Base-by-base conservation (phyloP, 2,113 vertebrate genomes). In the Aplodontia rufa region DNA sequence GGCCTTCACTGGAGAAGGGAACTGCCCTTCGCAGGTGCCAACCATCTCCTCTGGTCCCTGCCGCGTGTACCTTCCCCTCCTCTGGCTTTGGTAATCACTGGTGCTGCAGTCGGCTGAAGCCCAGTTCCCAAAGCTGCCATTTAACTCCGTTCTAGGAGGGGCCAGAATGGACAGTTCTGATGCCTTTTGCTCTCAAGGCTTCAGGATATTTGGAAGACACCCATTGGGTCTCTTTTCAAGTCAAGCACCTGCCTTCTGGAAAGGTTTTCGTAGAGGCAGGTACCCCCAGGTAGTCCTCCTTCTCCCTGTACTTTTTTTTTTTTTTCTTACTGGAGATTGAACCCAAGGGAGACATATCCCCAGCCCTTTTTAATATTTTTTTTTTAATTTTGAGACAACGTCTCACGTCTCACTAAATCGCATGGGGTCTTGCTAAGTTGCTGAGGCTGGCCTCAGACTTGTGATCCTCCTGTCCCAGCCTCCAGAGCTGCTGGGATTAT, bases 41-140 rank as follows among this genome's bases (percentile, higher is more conserved):
- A 13, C 2, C 17, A 0, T 7, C 13, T 9, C 35, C 14, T 22
- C 5, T 26, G 12, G 9, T 9, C 32, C 30, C 10, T 5, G 30
- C 24, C 4, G 30, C 3, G 49, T 45, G 26, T 66, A 9, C 8
- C 60, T 9, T 35, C 72, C 37, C 74, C 3, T 32, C 45, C 32
- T 19, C 28, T 12, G 22, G 62, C 62, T 84, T n/a, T n/a, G 19
- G 68, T 47, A 37, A 71, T 3, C n/a, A n/a, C n/a, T n/a, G n/a
- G 22, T 35, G 20, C 71, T 58, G 9, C 5, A 19, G 6, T 11
- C 24, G 51, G 22, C 42, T 6, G 28, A 58, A 30, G 49, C 5
- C 37, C 30, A 3, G 51, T 10, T 19, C 40, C 6, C 4, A 55
- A 60, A 66, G 62, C n/a, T 32, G 37, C 16, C 19, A 0, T 10